These are phyloP conservation scores for Colostygia pectinataria DNA, from an alignment of 2,888 invertebrate species.

Conservation along the genomic window DNA sequence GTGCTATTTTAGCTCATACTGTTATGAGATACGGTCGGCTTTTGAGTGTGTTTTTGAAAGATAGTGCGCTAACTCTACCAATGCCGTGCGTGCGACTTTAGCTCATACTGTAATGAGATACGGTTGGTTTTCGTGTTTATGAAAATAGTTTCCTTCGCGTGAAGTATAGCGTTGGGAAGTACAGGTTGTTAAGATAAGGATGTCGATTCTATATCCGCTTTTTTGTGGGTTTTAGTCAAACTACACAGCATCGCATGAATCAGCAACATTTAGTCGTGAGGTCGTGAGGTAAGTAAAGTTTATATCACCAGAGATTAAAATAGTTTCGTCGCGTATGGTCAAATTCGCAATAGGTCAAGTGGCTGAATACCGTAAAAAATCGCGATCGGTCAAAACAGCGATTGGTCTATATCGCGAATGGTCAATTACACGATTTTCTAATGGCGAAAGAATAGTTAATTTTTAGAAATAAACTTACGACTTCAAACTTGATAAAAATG, in stretches of 20 bases:
- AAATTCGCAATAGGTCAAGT: too few relatives aligned
- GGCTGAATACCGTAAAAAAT: too few relatives aligned
- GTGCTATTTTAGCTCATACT: slow-evolving; percentile 20
- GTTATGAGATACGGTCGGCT: slow-evolving; percentile 17
- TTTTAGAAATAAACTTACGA: too few relatives aligned
- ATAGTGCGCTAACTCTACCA: slow-evolving; percentile 37
- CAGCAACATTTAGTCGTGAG: not conserved
- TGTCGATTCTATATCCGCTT: slow-evolving; percentile 58
- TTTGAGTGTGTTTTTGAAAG: slow-evolving; percentile 16
- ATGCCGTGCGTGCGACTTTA: slow-evolving; percentile 24
- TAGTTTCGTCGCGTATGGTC: too few relatives aligned
- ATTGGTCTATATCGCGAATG: too few relatives aligned
- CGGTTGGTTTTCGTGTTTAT: too few relatives aligned
- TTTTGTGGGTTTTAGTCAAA: slow-evolving; percentile 32
- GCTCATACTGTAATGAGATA: slow-evolving; percentile 12
- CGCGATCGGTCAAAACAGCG: too few relatives aligned
- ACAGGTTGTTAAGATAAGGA: slow-evolving; percentile 63
- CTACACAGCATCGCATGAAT: not conserved
- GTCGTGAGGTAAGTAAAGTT: too few relatives aligned
- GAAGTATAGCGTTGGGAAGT: slow-evolving; percentile 63
- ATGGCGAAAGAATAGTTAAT: too few relatives aligned
- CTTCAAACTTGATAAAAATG: too few relatives aligned
- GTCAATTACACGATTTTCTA: too few relatives aligned
- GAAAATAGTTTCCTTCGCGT: slow-evolving; percentile 39
- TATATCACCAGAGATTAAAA: too few relatives aligned